These are phyloP conservation scores for Phlogophora meticulosa DNA, from an alignment of 2,888 invertebrate genomes.

Conservation along the genomic window DNA sequence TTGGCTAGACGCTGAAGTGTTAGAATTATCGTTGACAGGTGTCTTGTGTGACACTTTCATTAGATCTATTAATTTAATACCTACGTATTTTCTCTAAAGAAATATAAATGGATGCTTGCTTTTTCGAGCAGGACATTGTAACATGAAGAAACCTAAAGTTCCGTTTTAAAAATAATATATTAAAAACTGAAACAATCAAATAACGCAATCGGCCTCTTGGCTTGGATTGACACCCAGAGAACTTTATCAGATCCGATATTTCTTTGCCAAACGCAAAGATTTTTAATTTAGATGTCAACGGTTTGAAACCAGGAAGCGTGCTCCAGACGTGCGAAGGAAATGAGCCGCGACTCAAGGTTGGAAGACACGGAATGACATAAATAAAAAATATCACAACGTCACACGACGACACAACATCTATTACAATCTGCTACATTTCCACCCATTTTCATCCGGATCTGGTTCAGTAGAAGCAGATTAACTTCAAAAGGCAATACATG, in stretches of 20 bases:
- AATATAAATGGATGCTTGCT: background rate
- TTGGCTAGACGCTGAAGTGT: conserved; percentile 24
- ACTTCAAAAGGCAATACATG: background rate
- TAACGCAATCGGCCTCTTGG: background rate
- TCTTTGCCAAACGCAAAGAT: background rate
- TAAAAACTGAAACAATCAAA: background rate
- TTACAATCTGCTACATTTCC: conserved; percentile 5
- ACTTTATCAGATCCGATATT: background rate
- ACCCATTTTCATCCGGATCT: background rate
- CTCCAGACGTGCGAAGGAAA: conserved; percentile 27
- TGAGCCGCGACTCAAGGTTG: conserved; percentile 27
- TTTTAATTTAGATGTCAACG: conserved; percentile 36
- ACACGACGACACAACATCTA: background rate
- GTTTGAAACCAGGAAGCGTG: conserved; percentile 33
- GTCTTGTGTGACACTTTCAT: conserved; percentile 28
- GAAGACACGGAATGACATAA: conserved; percentile 19
- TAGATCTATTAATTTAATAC: conserved; percentile 4
- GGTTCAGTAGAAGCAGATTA: background rate
- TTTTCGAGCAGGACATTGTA: background rate
- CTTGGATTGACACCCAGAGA: background rate
- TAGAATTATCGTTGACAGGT: conserved; percentile 37
- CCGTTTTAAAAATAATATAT: background rate
- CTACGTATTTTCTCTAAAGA: conserved; percentile 25
- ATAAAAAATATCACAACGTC: conserved; percentile 13
- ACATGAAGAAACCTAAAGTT: background rate